Evolutionary conservation across 2,888 invertebrate genomes (phyloP).

Genomic region (Ectemnius cavifrons): DNA sequence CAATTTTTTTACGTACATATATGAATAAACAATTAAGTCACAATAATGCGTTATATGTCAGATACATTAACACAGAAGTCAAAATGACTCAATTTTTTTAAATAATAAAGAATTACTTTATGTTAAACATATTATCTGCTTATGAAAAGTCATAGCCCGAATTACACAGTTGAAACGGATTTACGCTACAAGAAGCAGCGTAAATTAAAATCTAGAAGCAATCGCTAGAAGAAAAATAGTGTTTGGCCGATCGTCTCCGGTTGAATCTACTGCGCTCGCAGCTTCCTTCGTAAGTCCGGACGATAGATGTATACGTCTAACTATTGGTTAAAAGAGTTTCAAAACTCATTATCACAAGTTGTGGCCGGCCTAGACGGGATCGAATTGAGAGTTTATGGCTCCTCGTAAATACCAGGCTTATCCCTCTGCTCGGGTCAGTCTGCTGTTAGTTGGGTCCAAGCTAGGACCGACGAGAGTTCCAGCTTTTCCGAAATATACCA

Average conservation of each 20-base stretch:
- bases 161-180: too few species aligned
- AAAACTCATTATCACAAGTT: constrained; percentile 48
- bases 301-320: constrained; percentile 14
- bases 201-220: constrained; percentile 11
- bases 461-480: too few species aligned
- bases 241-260: constrained; percentile 24
- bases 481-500: too few species aligned
- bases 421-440: constrained; percentile 11
- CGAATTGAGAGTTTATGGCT: constrained; percentile 15
- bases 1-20: too few species aligned
- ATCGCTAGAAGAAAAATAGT: constrained; percentile 26
- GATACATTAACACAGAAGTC: too few species aligned
- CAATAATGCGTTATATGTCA: too few species aligned
- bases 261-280: neutral
- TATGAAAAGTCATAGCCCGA: too few species aligned
- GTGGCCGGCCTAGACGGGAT: constrained; percentile 5
- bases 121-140: too few species aligned
- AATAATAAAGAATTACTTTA: too few species aligned
- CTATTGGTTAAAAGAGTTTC: constrained; percentile 41
- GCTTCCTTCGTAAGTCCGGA: constrained; percentile 4
- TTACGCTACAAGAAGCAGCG: neutral
- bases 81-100: too few species aligned
- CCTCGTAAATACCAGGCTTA: constrained; percentile 34
- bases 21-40: too few species aligned
- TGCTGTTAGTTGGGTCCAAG: neutral